Percentiles rank a stretch among this genome's conserved stretches.
phyloP scores from a whole-genome alignment of 2,113 vertebrate species.

The Trachemys scripta region DNA sequence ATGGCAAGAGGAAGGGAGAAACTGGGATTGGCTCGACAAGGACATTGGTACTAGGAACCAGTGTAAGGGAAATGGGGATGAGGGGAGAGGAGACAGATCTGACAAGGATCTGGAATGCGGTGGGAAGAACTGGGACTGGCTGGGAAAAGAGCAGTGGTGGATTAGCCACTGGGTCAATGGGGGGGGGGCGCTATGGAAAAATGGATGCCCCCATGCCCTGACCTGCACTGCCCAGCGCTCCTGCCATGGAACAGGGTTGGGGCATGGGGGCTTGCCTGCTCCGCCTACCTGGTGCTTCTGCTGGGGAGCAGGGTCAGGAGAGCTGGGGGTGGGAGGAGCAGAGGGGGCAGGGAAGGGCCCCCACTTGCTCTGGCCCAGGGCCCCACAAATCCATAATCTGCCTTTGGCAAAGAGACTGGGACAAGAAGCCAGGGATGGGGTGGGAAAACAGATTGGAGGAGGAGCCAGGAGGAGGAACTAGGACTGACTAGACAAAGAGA shows the following conservation, averaged over 20 bases:
- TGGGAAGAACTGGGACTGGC: neutral
- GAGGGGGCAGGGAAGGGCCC: neutral
- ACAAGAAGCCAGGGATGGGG: neutral
- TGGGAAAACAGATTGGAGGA: neutral
- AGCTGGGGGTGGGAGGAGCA: neutral
- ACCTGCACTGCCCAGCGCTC: too few species aligned
- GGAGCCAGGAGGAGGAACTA: neutral
- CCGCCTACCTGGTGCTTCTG: too few species aligned
- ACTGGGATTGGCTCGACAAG: slow-evolving; percentile 22
- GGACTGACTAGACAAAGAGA: neutral
- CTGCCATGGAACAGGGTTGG: too few species aligned
- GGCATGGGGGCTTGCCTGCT: too few species aligned
- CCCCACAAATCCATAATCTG: too few species aligned
- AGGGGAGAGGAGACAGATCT: neutral
- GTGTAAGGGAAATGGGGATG: neutral
- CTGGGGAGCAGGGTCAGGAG: too few species aligned
- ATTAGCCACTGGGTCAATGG: too few species aligned
- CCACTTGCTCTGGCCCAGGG: too few species aligned
- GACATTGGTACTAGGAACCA: neutral
- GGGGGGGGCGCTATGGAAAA: too few species aligned
- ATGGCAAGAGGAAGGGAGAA: neutral
- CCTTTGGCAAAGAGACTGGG: neutral
- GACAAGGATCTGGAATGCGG: neutral
- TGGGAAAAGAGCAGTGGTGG: neutral
- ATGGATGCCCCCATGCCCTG: too few species aligned